Evolutionary conservation across 2,888 invertebrate species (phyloP), one percentile per base, ranked within the genome.

Genomic region (Digitonthophagus gazella): DNA sequence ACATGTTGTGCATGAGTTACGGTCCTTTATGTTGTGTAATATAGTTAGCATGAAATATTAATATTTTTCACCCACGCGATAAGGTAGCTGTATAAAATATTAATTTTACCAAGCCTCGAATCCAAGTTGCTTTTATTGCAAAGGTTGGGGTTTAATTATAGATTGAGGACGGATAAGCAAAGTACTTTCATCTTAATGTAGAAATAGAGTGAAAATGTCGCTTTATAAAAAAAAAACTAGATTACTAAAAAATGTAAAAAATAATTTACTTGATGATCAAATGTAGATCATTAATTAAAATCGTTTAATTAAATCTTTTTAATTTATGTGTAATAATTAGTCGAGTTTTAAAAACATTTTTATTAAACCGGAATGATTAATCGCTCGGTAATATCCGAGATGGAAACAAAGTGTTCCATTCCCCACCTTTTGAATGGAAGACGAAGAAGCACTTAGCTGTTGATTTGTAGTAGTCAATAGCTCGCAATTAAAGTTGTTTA

Each of bases 401-500:
- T 44, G 28, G 28, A 44, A 44, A 44, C 28, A 11, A 44, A 44
- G 3, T 44, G 28, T 61, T 61, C 20, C n/a, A 18, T 16, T 19
- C 16, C 61, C n/a, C 61, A 6, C 73, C 11, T 44, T 44, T 11
- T 44, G 28, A 44, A 44, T 20, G 54, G 65, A 19, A 44, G 15
- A 3, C 16, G 15, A 54, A 55, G 65, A 19, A 55, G 55, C 73
- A 71, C 74, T 75, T 74, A 74, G 22, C 72, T 68, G 74, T 75
- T 76, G 76, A 76, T 77, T 78, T 77, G 76, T 77, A 73, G 73
- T 71, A 72, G 70, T 73, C 73, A 74, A 73, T 74, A 74, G 73
- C 66, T 69, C 72, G 75, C 75, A 78, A 78, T 78, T 78, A 78
- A 78, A 75, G 75, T 77, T 77, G 77, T 78, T 78, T 77, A 77